Conservation (phyloP, 2,797 vertebrate genomes). For the Acanthurus leucopareius region DNA sequence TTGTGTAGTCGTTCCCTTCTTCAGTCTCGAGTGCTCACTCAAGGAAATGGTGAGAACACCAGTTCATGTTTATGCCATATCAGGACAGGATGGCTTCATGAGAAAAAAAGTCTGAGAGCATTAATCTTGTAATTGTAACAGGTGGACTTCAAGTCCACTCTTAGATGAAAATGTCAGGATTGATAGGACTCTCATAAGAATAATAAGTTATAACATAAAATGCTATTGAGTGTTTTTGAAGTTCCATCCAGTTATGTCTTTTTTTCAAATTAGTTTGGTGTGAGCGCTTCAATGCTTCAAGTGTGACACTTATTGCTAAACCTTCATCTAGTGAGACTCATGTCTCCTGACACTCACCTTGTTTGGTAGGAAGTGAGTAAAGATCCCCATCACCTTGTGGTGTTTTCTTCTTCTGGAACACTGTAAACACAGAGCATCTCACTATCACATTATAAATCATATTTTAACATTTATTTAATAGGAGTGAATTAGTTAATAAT, state of each 20-base stretch:
- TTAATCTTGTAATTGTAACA: neutral
- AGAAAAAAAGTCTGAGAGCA: neutral
- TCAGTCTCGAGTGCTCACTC: too few relatives aligned
- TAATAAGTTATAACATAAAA: neutral
- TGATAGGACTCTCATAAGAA: neutral
- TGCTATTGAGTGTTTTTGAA: neutral
- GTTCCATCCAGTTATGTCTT: neutral
- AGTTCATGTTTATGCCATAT: too few relatives aligned
- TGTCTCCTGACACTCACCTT: slow-evolving; percentile 68
- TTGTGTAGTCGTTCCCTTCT: too few relatives aligned
- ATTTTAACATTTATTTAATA: neutral
- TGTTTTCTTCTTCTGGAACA: slow-evolving; percentile 84
- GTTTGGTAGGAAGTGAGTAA: slow-evolving; percentile 79
- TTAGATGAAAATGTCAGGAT: neutral
- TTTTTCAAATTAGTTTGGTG: neutral
- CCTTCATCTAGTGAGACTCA: neutral
- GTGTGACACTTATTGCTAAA: neutral
- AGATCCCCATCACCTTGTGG: slow-evolving; percentile 60
- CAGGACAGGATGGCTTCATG: too few relatives aligned
- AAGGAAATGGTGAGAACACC: too few relatives aligned
- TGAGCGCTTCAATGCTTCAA: neutral
- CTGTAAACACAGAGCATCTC: slow-evolving; percentile 62
- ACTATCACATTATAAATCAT: neutral
- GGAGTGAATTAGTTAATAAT: neutral
- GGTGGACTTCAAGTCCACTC: too few relatives aligned